Conservation (phyloP, 2,888 invertebrate species). For the Anaspis maculata region DNA sequence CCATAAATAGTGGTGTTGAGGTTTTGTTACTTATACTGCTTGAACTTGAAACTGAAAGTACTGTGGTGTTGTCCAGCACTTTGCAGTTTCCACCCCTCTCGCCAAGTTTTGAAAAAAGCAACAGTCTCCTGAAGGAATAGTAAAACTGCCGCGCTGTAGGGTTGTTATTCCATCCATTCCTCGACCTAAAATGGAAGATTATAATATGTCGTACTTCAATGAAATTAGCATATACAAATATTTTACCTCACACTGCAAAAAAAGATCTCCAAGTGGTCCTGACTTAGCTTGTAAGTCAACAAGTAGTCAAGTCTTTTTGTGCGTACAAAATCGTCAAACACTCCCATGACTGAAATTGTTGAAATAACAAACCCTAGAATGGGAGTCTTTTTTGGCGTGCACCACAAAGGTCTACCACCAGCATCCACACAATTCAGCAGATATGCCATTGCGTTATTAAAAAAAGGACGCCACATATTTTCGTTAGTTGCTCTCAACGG, state of each 20-base stretch:
- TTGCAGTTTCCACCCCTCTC: neutral
- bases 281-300: neutral
- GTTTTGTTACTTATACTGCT: no score
- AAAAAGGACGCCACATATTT: neutral
- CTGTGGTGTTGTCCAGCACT: neutral
- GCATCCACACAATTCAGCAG: neutral
- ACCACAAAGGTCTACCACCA: neutral
- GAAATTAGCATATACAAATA: neutral
- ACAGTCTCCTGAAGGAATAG: neutral
- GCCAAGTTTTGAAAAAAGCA: neutral
- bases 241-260: neutral
- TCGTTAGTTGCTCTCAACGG: neutral
- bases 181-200: neutral
- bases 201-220: neutral
- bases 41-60: no score
- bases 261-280: neutral
- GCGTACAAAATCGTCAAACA: neutral
- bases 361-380: neutral
- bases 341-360: neutral
- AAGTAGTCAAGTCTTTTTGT: neutral
- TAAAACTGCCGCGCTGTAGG: neutral
- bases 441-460: neutral
- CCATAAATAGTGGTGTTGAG: no score
- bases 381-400: neutral
- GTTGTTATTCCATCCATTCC: neutral